Evolutionary conservation across 1,140 invertebrate genomes (phyloP).

Genomic region (Zaprionus lachaisei): DNA sequence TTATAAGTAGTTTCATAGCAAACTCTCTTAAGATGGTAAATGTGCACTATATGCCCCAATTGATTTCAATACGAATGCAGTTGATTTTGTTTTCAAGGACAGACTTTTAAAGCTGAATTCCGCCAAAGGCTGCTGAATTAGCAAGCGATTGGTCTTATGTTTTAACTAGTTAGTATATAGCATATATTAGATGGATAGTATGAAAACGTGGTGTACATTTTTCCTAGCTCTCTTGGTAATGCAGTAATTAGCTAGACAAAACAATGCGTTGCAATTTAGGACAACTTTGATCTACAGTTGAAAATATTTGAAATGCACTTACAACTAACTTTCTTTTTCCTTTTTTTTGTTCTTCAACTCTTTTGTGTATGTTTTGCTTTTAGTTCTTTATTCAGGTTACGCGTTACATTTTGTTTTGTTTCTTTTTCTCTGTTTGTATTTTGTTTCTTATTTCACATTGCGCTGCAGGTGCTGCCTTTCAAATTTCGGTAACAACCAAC

Average conservation of each 20-base stretch:
- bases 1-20: slow-evolving; percentile 11
- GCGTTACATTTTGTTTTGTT: slow-evolving; percentile 58
- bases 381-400: slow-evolving; percentile 65
- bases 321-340: slow-evolving; percentile 54
- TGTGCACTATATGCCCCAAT: slow-evolving; percentile 9
- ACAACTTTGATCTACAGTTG: slow-evolving; percentile 37
- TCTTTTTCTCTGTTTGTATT: slow-evolving; percentile 25
- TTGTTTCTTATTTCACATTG: slow-evolving; percentile 52
- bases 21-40: slow-evolving; percentile 15
- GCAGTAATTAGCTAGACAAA: slow-evolving; percentile 29
- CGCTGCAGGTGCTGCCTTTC: slow-evolving; percentile 36
- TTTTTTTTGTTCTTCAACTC: slow-evolving; percentile 26
- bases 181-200: slow-evolving; percentile 15
- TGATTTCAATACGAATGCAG: slow-evolving; percentile 18
- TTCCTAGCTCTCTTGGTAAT: slow-evolving; percentile 18
- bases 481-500: slow-evolving; percentile 56
- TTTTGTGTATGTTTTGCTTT: slow-evolving; percentile 43
- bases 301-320: slow-evolving; percentile 59
- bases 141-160: slow-evolving; percentile 3
- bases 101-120: slow-evolving; percentile 25
- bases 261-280: slow-evolving; percentile 29
- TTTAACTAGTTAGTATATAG: slow-evolving; percentile 16
- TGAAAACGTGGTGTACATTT: slow-evolving; percentile 19
- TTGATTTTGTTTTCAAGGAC: slow-evolving; percentile 8
- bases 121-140: slow-evolving; percentile 4